Conservation (phyloP, 1,140 invertebrate genomes). For the Zaprionus davidi region DNA sequence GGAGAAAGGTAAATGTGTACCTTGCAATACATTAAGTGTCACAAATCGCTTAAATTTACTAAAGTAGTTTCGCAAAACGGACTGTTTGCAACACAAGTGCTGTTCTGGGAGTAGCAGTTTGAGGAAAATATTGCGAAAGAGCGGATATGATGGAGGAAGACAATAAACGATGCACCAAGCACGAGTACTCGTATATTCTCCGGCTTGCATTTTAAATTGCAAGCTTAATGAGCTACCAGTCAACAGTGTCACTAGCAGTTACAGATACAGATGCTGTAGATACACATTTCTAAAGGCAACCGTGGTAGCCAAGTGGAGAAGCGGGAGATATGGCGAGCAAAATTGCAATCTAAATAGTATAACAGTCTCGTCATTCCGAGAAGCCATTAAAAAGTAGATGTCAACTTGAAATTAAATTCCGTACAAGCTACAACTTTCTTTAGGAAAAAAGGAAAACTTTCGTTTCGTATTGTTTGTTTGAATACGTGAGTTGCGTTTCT, state of each 20-base stretch:
- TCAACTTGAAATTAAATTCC: conserved; percentile 61
- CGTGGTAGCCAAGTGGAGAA: conserved; percentile 4
- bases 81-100: conserved; percentile 9
- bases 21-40: background rate
- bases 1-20: background rate
- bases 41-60: background rate
- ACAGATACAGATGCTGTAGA: background rate
- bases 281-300: background rate
- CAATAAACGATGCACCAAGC: background rate
- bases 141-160: background rate
- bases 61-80: conserved; percentile 5
- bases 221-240: conserved; percentile 40
- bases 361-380: conserved; percentile 34
- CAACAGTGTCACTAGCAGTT: conserved; percentile 2
- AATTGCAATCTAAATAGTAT: conserved; percentile 71
- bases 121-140: conserved; percentile 8
- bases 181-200: conserved; percentile 10
- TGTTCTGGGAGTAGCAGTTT: conserved; percentile 7
- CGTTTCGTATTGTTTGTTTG: conserved; percentile 39
- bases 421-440: conserved; percentile 43
- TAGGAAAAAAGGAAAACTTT: conserved; percentile 60
- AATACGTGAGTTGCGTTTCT: conserved; percentile 12
- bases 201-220: conserved; percentile 27
- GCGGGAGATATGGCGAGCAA: conserved; percentile 43
- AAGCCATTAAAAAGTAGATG: conserved; percentile 63